These are phyloP conservation scores for Heliothis peltigera DNA, from an alignment of 2,888 invertebrate genomes.

Conservation along the genomic window DNA sequence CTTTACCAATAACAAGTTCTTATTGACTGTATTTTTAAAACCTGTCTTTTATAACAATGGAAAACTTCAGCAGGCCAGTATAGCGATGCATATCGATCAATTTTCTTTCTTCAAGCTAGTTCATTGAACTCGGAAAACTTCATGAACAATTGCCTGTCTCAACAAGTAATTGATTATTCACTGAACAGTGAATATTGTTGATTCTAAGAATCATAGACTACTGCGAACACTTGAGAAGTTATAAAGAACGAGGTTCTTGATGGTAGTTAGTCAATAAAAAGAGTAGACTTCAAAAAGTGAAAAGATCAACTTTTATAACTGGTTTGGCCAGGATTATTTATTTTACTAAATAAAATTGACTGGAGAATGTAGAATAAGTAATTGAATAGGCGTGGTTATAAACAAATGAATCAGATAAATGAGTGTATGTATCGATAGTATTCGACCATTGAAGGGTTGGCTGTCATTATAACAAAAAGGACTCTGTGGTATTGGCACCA, in stretches of 20 bases:
- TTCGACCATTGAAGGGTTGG: no score
- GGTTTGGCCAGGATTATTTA: no score
- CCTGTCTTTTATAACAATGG: not conserved
- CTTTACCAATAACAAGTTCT: not conserved
- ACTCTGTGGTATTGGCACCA: no score
- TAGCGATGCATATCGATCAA: not conserved
- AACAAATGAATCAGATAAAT: no score
- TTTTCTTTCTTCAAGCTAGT: not conserved
- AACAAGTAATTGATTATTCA: constrained; percentile 17
- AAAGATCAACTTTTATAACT: no score
- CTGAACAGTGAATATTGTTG: constrained; percentile 3
- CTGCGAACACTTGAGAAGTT: not conserved
- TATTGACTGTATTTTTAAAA: not conserved
- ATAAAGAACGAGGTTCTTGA: not conserved
- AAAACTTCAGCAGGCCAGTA: not conserved
- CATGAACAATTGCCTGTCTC: not conserved
- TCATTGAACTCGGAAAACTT: constrained; percentile 11
- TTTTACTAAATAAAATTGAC: no score
- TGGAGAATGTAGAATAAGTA: no score
- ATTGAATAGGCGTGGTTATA: no score
- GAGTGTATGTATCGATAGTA: no score
- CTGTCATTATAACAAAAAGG: no score
- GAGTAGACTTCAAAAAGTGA: no score
- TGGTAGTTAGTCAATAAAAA: no score
- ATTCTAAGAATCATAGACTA: not conserved